phyloP scores from a whole-genome alignment of 2,888 invertebrate genomes.

The Brachypalpus laphriformis region DNA sequence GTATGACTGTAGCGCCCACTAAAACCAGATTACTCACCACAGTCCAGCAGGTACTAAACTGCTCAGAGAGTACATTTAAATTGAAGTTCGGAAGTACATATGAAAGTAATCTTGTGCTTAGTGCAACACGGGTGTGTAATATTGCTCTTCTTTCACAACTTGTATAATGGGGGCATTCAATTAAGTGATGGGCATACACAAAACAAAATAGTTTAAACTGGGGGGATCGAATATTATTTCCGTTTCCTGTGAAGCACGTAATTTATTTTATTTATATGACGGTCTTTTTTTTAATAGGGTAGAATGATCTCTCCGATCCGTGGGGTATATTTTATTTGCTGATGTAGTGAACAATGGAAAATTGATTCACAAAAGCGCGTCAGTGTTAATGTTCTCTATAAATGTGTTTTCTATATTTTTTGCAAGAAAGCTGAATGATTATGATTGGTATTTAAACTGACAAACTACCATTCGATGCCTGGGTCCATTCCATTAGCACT shows the following conservation, averaged over 20 bases:
- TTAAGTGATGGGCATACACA: conserved; percentile 34
- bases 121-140: conserved; percentile 17
- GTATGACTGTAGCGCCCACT: neutral
- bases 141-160: neutral
- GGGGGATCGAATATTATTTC: conserved; percentile 54
- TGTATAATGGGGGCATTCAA: conserved; percentile 46
- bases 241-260: conserved; percentile 57
- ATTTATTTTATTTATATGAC: conserved; percentile 17
- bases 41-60: conserved; percentile 45
- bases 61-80: conserved; percentile 32
- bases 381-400: too few species aligned
- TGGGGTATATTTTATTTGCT: too few species aligned
- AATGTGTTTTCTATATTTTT: too few species aligned
- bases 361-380: too few species aligned
- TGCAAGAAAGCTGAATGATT: too few species aligned
- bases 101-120: conserved; percentile 8
- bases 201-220: conserved; percentile 49
- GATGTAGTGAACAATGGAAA: too few species aligned
- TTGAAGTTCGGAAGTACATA: conserved; percentile 40
- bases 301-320: neutral
- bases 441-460: too few species aligned
- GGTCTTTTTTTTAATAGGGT: neutral
- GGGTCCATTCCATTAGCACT: too few species aligned
- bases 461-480: too few species aligned
- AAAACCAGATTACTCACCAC: conserved; percentile 38